Base-by-base conservation (phyloP, 2,888 invertebrate genomes). In the Phalera bucephala region DNA sequence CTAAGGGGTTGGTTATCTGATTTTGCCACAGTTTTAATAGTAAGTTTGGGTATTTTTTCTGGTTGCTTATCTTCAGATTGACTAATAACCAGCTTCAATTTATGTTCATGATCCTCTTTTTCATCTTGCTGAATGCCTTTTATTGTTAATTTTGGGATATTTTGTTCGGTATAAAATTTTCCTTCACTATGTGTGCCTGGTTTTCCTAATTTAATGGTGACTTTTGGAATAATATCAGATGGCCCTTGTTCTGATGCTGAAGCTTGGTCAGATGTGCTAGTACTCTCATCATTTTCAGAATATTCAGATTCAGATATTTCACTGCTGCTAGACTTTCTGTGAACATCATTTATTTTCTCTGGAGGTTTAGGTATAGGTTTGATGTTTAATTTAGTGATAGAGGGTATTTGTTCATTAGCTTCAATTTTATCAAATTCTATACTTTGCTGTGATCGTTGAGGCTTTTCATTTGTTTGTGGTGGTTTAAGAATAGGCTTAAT, bases 231-330 rank as follows among this genome's bases (percentile, higher is more conserved):
- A 42, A 78, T 52, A 48, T 84, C 85, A 47, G 67, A 52, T 34
- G 72, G 48, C 1, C 81, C 82, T 56, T 84, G 84, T 58, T 89
- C 87, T 22, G 87, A 85, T 28, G 80, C 61, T 36, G 87, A 87
- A 23, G 84, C 69, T 61, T 82, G 85, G 49, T 81, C 89, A 37
- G 84, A 83, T 36, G 83, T 81, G 52, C 85, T 91, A 51, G 80
- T 82, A 58, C 63, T 91, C 72, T 79, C 89, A 77, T 89, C 92
- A 89, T 87, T 90, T 71, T 90, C 90, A 38, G 90, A 90, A 60
- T 82, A 90, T 66, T 89, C 91, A 4, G 85, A 90, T 73, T 88
- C 91, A 30, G 90, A 88, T 64, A 87, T 84, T 73, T 89, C 91
- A 80, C 89, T 91, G 55, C 85, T 90, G 52, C 87, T 86, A 13